Evolutionary conservation across 2,888 invertebrate species (phyloP).

Genomic region (Brachylomia viminalis): DNA sequence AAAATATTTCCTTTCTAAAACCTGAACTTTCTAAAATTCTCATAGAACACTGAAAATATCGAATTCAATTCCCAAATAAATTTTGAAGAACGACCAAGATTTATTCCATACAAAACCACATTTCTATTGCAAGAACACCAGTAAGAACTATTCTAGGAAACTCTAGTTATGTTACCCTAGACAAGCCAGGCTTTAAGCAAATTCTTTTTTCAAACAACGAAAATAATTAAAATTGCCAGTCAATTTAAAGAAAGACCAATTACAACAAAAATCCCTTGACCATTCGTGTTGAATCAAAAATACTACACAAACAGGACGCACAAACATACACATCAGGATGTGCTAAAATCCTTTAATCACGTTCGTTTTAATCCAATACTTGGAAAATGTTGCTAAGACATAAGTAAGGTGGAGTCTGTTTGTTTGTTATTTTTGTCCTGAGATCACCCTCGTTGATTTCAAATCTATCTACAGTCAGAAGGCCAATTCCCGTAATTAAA

Average conservation of each 20-base stretch:
- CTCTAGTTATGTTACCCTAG: too few relatives aligned
- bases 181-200: too few relatives aligned
- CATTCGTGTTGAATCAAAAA: slow-evolving; percentile 29
- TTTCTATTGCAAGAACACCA: neutral
- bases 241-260: neutral
- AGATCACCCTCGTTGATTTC: slow-evolving; percentile 13
- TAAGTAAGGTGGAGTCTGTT: slow-evolving; percentile 8
- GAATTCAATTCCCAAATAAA: too few relatives aligned
- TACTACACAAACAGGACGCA: slow-evolving; percentile 52
- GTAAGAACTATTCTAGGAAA: too few relatives aligned
- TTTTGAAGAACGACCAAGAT: too few relatives aligned
- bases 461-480: neutral
- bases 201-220: neutral
- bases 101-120: neutral
- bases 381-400: slow-evolving; percentile 43
- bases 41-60: too few relatives aligned
- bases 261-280: slow-evolving; percentile 12
- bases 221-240: neutral
- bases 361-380: slow-evolving; percentile 46
- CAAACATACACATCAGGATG: slow-evolving; percentile 17
- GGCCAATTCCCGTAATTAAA: too few relatives aligned
- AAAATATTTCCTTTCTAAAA: neutral
- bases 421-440: slow-evolving; percentile 12
- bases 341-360: slow-evolving; percentile 50
- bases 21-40: neutral